phyloP scores from a whole-genome alignment of 2,113 vertebrate species.

The Okapia johnstoni region DNA sequence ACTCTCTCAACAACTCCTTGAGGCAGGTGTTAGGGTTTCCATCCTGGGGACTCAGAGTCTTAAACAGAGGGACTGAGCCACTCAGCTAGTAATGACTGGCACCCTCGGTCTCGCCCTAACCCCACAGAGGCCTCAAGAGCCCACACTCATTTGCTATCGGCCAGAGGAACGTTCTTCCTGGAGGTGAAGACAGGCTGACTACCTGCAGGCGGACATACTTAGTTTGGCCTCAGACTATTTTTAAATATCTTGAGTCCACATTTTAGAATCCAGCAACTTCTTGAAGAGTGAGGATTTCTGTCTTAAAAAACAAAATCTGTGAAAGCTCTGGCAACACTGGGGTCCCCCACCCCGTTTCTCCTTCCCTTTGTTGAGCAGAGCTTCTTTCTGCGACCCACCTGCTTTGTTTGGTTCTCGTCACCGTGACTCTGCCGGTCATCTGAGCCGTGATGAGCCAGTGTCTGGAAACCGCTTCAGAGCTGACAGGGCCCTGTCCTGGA shows the following conservation, averaged over 20 bases:
- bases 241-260: background rate
- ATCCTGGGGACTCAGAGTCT: background rate
- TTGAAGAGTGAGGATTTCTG: background rate
- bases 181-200: background rate
- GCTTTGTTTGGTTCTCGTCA: background rate
- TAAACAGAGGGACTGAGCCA: background rate
- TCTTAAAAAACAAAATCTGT: background rate
- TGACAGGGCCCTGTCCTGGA: background rate
- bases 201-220: background rate
- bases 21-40: background rate
- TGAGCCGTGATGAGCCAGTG: rapidly evolving
- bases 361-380: background rate
- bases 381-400: background rate
- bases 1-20: background rate
- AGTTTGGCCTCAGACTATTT: background rate
- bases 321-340: background rate
- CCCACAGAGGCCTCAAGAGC: background rate
- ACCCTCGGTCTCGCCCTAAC: too few relatives aligned
- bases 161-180: background rate
- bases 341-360: background rate
- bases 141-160: too few relatives aligned
- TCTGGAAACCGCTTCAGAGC: background rate
- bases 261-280: background rate
- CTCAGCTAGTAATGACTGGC: background rate
- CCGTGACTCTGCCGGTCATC: rapidly evolving